Base-by-base conservation (phyloP, 2,888 invertebrate genomes). In the Saturnia japonica region DNA sequence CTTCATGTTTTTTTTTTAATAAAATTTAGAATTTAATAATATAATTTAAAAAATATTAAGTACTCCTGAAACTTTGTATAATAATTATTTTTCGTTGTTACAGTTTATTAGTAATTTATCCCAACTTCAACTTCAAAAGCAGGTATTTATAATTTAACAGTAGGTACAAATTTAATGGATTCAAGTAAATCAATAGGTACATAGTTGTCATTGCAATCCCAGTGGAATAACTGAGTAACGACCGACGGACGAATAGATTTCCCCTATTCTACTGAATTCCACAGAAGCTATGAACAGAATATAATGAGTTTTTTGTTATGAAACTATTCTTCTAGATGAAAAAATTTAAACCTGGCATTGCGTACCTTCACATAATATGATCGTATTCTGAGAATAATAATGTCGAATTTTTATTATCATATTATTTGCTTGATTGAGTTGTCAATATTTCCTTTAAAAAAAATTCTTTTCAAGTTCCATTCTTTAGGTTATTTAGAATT, bases 241-340 rank as follows among this genome's bases (percentile, higher is more conserved):
- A 68, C 57, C 68, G 70, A 68, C 72, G 71, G 72, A 74, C 54
- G 72, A 71, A 72, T 72, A 51, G 73, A n/a, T n/a, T n/a, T n/a
- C n/a, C n/a, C n/a, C n/a, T n/a, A n/a, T n/a, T n/a, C n/a, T n/a
- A n/a, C n/a, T n/a, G n/a, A 73, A 75, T 76, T 71, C 72, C 71
- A 66, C 25, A 14, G 57, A 1, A 60, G 57, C 28, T 60, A 28
- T 14, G 28, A 60, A 60, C 14, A 60, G 14, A 60, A 25, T 25
- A 25, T 60, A 60, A 60, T 60, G 57, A 28, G 12, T 28, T 14
- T 28, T 60, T 60, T 28, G 25, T 28, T 60, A 14, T 60, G 14
- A 14, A 28, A 60, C 25, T 60, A 54, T 54, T 54, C n/a, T 28
- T 60, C 1, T 25, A 14, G 14, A 25, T 11, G 16, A 16, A 60